Evolutionary conservation across 2,888 invertebrate species (phyloP).

Genomic region (Panzeria rudis): DNA sequence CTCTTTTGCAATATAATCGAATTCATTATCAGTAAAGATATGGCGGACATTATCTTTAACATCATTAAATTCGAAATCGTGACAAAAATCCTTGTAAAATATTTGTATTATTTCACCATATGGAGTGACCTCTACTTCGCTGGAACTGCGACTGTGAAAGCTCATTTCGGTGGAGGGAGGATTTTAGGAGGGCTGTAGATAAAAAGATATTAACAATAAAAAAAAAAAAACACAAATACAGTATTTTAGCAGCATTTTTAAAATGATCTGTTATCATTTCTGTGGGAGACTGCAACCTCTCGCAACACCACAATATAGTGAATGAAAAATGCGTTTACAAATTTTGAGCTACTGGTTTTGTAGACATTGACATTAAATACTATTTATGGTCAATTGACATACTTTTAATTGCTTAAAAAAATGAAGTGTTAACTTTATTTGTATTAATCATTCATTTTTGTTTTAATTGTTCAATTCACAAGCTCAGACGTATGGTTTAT

Average conservation of each 20-base stretch:
- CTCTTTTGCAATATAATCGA: slow-evolving; percentile 67
- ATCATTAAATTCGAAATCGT: slow-evolving; percentile 76
- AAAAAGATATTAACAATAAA: slow-evolving; percentile 1
- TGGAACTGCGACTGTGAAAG: slow-evolving; percentile 75
- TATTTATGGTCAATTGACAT: slow-evolving; percentile 65
- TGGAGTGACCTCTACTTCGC: slow-evolving; percentile 75
- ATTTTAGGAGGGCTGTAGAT: slow-evolving; percentile 20
- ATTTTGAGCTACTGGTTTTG: slow-evolving; percentile 42
- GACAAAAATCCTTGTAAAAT: slow-evolving; percentile 73
- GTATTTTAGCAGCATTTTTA: neutral
- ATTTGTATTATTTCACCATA: slow-evolving; percentile 75
- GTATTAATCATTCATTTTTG: slow-evolving; percentile 31
- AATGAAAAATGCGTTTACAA: slow-evolving; percentile 19
- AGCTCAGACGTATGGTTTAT: neutral
- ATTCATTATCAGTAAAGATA: slow-evolving; percentile 63
- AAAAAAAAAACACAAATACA: slow-evolving; percentile 21
- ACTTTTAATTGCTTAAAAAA: slow-evolving; percentile 44
- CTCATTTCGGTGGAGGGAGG: slow-evolving; percentile 70
- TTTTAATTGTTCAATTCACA: neutral
- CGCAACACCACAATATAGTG: neutral
- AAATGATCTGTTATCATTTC: neutral
- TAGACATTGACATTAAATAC: slow-evolving; percentile 55
- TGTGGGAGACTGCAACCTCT: slow-evolving; percentile 2
- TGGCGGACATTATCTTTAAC: slow-evolving; percentile 70
- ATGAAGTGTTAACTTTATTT: slow-evolving; percentile 12